Conservation (phyloP, 2,888 invertebrate species). For the Theristus sp. region DNA sequence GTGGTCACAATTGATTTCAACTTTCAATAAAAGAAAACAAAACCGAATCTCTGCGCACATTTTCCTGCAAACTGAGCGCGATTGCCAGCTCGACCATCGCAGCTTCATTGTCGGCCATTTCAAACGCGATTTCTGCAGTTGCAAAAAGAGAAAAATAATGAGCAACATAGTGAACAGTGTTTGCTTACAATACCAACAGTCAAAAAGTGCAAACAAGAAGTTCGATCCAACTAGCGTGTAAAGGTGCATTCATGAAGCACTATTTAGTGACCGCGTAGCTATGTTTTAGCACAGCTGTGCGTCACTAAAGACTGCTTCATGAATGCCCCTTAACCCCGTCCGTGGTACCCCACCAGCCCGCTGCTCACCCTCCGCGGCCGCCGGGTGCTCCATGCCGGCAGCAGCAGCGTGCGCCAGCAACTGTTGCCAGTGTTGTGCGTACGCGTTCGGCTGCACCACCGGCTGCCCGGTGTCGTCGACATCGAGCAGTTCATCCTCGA, state of each 20-base stretch:
- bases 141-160: background rate
- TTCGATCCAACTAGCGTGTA: too few species aligned
- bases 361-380: background rate
- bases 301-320: background rate
- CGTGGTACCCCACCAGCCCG: background rate
- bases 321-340: background rate
- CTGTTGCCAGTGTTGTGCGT: constrained; percentile 3
- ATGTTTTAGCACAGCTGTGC: too few species aligned
- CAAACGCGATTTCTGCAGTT: background rate
- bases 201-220: background rate
- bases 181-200: background rate
- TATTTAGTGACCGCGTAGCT: too few species aligned
- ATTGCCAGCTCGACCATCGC: constrained; percentile 82
- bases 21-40: too few species aligned
- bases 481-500: background rate
- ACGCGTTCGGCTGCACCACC: background rate
- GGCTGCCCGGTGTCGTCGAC: background rate
- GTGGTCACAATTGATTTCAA: too few species aligned
- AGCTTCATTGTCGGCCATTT: constrained; percentile 70
- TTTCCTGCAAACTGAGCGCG: constrained; percentile 63
- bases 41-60: too few species aligned
- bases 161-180: background rate
- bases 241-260: too few species aligned
- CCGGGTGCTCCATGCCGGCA: background rate
- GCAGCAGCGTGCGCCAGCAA: constrained; percentile 4